Conservation (phyloP, 2,113 vertebrate genomes). For the Saccopteryx leptura region DNA sequence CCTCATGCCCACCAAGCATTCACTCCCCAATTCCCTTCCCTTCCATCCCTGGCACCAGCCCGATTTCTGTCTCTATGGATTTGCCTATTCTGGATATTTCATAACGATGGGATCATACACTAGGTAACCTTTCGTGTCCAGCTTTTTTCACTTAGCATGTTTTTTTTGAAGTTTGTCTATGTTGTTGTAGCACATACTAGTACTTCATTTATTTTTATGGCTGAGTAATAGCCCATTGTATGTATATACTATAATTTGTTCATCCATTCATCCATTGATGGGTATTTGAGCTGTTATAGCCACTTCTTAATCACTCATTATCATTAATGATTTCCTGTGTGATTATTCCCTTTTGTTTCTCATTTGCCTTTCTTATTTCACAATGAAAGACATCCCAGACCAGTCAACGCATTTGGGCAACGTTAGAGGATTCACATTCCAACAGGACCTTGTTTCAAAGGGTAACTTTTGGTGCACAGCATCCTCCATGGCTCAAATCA, state of each 20-base stretch:
- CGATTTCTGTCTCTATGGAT: neutral
- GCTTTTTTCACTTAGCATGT: neutral
- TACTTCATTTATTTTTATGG: neutral
- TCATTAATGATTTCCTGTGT: neutral
- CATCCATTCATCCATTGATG: neutral
- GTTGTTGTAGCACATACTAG: neutral
- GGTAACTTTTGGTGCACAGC: neutral
- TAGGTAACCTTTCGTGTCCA: neutral
- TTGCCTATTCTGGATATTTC: neutral
- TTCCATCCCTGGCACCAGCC: neutral
- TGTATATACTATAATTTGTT: neutral
- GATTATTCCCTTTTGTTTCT: constrained; percentile 3
- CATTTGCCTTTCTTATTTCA: neutral
- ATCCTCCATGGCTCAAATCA: neutral
- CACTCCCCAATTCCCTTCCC: neutral
- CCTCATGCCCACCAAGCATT: neutral
- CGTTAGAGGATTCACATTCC: neutral
- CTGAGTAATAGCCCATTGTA: neutral
- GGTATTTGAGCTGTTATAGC: neutral
- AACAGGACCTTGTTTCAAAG: neutral
- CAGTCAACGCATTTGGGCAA: neutral
- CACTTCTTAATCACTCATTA: neutral
- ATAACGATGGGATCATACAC: neutral
- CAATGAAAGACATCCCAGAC: neutral
- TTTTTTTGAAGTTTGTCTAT: neutral